Base-by-base conservation (phyloP, 2,113 vertebrate genomes). In the Kryptolebias marmoratus region DNA sequence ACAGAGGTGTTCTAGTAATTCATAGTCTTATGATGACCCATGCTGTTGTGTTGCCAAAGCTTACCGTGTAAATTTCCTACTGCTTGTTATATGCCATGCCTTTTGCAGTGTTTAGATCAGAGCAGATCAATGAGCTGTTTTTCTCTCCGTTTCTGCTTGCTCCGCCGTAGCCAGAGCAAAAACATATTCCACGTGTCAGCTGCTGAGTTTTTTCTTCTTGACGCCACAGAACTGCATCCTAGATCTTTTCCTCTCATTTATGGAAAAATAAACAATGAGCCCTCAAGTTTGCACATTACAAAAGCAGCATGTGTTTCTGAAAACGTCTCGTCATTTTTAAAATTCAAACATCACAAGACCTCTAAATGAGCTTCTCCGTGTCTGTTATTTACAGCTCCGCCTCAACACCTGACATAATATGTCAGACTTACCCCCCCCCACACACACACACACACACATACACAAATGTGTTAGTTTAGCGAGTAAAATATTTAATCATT, bases 11-110 rank as follows among this genome's bases (percentile, higher is more conserved):
- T 87, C 80, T 47, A 77, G 84, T 91, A 89, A 92, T 91, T 89
- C 81, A 88, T 77, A 75, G 75, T 89, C 86, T 80, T 83, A 87
- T 83, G 85, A 90, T 90, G 89, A 88, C 84, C 88, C 69, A 56
- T 53, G 75, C 81, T 86, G 81, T 79, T 83, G 83, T 82, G 85
- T 81, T 89, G 81, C 84, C 73, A 74, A 64, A 78, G 81, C 80
- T 89, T 85, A 88, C 80, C 81, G 84, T 84, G 86, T 90, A 86
- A 77, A 91, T 88, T 90, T 82, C 78, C 68, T 16, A 44, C 49
- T 3, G 63, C 77, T 85, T 82, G 78, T 88, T 83, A 81, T 64
- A 79, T 66, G 69, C 71, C 63, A 11, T 80, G 86, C 70, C 69
- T 83, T 78, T 77, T 81, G 70, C 72, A 71, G 75, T 63, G 77